Evolutionary conservation across 2,113 vertebrate species (phyloP).

Genomic region (Mus musculus): GRCm39 chr16:95379001-95379500

Average conservation of each 20-base stretch:
- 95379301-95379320: rapidly evolving
- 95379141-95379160: background rate
- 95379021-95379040: too few species aligned
- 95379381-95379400: rapidly evolving
- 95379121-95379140: rapidly evolving
- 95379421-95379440: too few species aligned
- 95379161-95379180: background rate
- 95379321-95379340: rapidly evolving
- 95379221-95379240: background rate
- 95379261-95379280: background rate
- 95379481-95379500: too few species aligned
- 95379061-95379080: too few species aligned
- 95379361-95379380: background rate
- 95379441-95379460: too few species aligned
- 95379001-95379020: rapidly evolving
- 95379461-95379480: too few species aligned
- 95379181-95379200: background rate
- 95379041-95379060: too few species aligned
- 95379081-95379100: background rate
- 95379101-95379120: rapidly evolving
- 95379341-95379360: background rate
- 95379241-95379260: background rate
- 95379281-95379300: background rate
- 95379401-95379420: too few species aligned
- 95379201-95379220: background rate